Conservation (phyloP, 1,140 invertebrate species). For the Brachionus sp. region DNA sequence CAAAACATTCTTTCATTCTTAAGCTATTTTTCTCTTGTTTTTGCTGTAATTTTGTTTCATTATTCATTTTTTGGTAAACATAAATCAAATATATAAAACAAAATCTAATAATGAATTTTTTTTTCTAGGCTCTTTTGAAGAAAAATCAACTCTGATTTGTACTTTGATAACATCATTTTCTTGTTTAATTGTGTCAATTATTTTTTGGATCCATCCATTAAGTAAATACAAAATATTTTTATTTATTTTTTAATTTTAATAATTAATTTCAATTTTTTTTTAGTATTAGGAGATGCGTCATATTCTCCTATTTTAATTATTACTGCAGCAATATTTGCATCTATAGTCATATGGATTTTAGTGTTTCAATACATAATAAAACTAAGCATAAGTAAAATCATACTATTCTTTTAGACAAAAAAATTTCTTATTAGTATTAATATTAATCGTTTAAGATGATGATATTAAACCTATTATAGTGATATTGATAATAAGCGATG, state of each 20-base stretch:
- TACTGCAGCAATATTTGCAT: not conserved
- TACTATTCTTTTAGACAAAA: not conserved
- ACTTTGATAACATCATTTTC: not conserved
- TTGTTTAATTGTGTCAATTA: not conserved
- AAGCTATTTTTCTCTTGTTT: conserved; percentile 2
- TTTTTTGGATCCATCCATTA: conserved; percentile 33
- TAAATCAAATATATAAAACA: not conserved
- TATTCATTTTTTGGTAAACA: conserved; percentile 34
- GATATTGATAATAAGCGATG: not conserved
- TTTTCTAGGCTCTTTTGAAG: not conserved
- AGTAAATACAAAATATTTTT: not conserved
- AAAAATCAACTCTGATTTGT: conserved; percentile 5
- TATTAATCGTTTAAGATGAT: not conserved
- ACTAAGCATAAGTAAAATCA: not conserved
- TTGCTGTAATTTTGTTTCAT: conserved; percentile 30
- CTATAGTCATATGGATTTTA: conserved; percentile 6
- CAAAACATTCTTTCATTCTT: conserved; percentile 16
- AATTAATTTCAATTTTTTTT: not conserved
- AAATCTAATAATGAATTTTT: not conserved
- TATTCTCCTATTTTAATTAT: conserved; percentile 6
- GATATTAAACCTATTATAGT: not conserved
- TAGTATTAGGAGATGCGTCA: conserved; percentile 5
- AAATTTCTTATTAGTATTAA: not conserved
- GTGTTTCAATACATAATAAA: conserved; percentile 36
- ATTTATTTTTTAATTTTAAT: not conserved